Base-by-base conservation (phyloP, 2,797 vertebrate species). In the Halcyon smyrnensis region DNA sequence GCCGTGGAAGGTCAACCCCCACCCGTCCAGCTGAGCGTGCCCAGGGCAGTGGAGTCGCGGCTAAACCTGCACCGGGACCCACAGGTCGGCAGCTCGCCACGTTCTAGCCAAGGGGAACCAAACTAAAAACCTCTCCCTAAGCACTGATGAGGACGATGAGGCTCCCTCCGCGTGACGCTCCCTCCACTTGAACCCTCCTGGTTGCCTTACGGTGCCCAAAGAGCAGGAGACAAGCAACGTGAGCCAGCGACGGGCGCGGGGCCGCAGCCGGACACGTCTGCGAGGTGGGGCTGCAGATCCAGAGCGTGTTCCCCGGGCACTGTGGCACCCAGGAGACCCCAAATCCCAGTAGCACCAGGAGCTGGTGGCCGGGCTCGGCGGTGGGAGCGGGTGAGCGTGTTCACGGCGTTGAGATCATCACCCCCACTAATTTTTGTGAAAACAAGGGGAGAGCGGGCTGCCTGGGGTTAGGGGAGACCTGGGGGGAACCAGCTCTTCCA, bases 11-110 rank as follows among this genome's bases (percentile, higher is more conserved):
- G 53, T 54, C 64, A 63, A 37, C 4, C 12, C 41, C 10, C 9
- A 12, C 15, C 1, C 1, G 1, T 3, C 21, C 12, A 45, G 48
- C 62, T 6, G 46, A 34, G 3, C 0, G 2, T 11, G 20, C 8
- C 6, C 9, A 7, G 1, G 0, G 5, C 15, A 8, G 3, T 2
- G 57, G 57, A 11, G 39, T 37, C 39, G 17, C 0, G 2, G 65
- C 0, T 12, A 3, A 45, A 63, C 51, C 73, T 16, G 11, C 59
- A 7, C 54, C 3, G 2, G 8, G 19, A 34, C 30, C 63, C 1
- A 0, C 3, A 6, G 48, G 6, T 23, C 1, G 0, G 32, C 12
- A 37, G 20, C 41, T 81, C 1, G 0, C 60, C n/a, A 48, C 7
- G 2, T 7, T 37, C 37, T 5, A 36, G 45, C 36, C 41, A 50